These are phyloP conservation scores for Thripadectes ignobilis DNA, from an alignment of 2,797 vertebrate genomes.

Conservation along the genomic window DNA sequence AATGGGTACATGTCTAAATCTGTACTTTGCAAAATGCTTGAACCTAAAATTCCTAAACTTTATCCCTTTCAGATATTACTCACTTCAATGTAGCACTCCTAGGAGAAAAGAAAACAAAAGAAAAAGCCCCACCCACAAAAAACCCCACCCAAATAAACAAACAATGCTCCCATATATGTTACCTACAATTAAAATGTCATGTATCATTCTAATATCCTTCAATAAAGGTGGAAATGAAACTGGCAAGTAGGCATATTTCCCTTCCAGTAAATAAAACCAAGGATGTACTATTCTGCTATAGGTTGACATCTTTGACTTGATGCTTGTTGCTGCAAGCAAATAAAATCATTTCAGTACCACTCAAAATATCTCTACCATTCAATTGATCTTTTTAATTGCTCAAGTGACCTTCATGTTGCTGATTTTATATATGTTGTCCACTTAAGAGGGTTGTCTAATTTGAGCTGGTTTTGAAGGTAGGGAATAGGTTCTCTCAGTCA, in stretches of 20 bases:
- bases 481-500: not conserved
- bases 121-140: not conserved
- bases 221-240: not conserved
- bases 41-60: not conserved
- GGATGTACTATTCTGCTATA: not conserved
- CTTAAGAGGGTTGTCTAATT: not conserved
- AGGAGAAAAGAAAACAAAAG: not conserved
- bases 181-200: too few relatives aligned
- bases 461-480: not conserved
- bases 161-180: accelerated
- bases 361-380: not conserved
- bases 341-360: not conserved
- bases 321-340: not conserved
- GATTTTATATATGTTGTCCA: not conserved
- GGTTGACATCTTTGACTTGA: not conserved
- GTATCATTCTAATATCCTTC: not conserved
- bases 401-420: not conserved
- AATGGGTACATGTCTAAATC: not conserved
- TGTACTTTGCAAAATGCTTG: not conserved
- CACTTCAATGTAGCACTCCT: accelerated
- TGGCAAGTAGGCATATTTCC: not conserved
- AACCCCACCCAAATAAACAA: not conserved
- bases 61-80: not conserved
- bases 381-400: not conserved
- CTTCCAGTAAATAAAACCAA: not conserved